These are phyloP conservation scores for Pterois miles DNA, from an alignment of 2,797 vertebrate species.

Conservation along the genomic window DNA sequence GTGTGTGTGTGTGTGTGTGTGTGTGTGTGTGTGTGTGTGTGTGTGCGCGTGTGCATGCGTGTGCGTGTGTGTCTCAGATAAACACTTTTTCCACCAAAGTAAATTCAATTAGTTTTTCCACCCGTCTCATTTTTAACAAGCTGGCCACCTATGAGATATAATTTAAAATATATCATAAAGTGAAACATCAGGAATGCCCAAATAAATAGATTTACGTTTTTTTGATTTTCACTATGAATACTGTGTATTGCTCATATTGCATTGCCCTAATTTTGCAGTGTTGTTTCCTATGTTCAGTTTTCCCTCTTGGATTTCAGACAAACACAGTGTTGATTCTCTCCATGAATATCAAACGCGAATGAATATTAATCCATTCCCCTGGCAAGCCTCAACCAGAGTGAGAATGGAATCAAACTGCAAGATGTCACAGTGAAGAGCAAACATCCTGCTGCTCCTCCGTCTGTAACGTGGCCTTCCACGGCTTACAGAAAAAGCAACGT, in stretches of 20 bases:
- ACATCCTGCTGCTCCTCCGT: conserved; percentile 15
- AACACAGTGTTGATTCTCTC: conserved; percentile 49
- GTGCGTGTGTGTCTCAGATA: neutral
- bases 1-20: neutral
- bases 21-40: neutral
- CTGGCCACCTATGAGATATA: neutral
- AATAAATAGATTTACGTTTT: conserved; percentile 32
- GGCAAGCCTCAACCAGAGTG: conserved; percentile 36
- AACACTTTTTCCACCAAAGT: neutral
- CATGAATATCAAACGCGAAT: conserved; percentile 67
- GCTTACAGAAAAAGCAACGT: neutral
- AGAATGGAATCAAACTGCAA: conserved; percentile 38
- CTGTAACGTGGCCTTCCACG: neutral
- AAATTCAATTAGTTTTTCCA: neutral
- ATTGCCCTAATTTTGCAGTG: conserved; percentile 59
- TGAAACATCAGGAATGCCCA: neutral
- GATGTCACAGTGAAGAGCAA: conserved; percentile 38
- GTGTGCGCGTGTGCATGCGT: neutral
- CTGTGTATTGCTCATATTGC: conserved; percentile 19
- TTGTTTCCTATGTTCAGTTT: conserved; percentile 48
- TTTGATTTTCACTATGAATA: too few relatives aligned
- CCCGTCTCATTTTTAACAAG: neutral
- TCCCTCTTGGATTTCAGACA: conserved; percentile 52
- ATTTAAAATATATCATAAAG: neutral
- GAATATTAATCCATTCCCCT: conserved; percentile 68